Evolutionary conservation across 2,113 vertebrate species (phyloP).

Genomic region (Anhinga anhinga): DNA sequence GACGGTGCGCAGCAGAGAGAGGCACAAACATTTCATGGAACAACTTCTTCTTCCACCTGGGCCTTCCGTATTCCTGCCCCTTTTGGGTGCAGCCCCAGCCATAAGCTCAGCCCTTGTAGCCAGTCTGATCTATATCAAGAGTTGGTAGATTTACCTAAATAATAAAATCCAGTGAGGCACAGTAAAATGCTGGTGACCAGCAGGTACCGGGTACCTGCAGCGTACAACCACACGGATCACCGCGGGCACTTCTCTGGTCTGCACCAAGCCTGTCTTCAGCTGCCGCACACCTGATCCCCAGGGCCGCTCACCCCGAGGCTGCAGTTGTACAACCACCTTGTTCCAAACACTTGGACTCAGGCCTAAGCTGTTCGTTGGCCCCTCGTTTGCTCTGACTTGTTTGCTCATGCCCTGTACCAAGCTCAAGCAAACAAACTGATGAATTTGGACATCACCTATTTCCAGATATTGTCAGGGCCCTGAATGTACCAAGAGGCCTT

Average conservation of each 20-base stretch:
- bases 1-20: neutral
- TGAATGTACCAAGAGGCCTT: neutral
- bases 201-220: rapidly evolving
- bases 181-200: neutral
- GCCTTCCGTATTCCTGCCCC: neutral
- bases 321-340: neutral
- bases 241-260: rapidly evolving
- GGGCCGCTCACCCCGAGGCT: rapidly evolving
- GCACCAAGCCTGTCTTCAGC: neutral
- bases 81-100: neutral
- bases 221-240: rapidly evolving
- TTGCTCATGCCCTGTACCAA: neutral
- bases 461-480: neutral
- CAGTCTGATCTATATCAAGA: neutral
- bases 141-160: neutral
- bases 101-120: neutral
- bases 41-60: neutral
- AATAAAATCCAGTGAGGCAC: neutral
- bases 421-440: neutral
- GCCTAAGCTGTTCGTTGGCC: neutral
- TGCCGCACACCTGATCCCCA: rapidly evolving
- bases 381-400: neutral
- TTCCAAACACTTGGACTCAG: neutral
- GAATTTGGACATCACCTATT: neutral
- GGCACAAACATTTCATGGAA: neutral